phyloP scores from a whole-genome alignment of 2,888 invertebrate species.

The Hermodice carunculata region DNA sequence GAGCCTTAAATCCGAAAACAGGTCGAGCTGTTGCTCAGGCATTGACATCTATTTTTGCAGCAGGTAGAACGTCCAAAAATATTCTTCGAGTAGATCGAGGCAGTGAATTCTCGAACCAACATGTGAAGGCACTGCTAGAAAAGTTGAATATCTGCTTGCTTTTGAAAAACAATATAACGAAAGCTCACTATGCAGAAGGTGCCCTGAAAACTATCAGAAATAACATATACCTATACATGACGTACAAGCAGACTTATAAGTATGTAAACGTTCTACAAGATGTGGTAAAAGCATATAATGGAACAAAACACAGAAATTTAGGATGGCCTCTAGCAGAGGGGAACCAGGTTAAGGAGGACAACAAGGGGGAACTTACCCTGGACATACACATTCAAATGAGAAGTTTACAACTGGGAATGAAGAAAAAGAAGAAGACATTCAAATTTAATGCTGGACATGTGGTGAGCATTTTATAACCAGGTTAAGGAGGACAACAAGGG shows the following conservation, averaged over 20 bases:
- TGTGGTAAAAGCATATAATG: conserved; percentile 5
- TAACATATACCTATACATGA: conserved; percentile 1
- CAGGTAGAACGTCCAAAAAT: neutral
- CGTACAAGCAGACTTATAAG: neutral
- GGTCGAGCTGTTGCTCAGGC: neutral
- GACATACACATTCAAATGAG: neutral
- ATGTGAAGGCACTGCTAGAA: neutral
- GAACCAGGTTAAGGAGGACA: neutral
- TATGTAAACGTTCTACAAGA: conserved; percentile 6
- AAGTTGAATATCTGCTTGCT: neutral
- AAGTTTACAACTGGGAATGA: too few relatives aligned
- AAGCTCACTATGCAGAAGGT: neutral
- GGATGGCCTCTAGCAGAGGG: neutral
- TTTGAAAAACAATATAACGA: neutral
- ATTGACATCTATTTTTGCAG: neutral
- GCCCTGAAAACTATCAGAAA: conserved; percentile 4
- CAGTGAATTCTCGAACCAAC: neutral
- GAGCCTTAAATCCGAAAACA: conserved; percentile 1
- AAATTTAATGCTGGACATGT: conserved; percentile 7
- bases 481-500: neutral
- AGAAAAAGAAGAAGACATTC: neutral
- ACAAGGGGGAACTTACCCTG: neutral
- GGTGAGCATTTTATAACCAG: neutral
- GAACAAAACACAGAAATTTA: neutral
- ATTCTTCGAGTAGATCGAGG: neutral